Percentiles rank a stretch among this genome's conserved stretches.
Evolutionary conservation across 2,113 vertebrate species (phyloP).

Genomic region (Cnemophilus loriae): DNA sequence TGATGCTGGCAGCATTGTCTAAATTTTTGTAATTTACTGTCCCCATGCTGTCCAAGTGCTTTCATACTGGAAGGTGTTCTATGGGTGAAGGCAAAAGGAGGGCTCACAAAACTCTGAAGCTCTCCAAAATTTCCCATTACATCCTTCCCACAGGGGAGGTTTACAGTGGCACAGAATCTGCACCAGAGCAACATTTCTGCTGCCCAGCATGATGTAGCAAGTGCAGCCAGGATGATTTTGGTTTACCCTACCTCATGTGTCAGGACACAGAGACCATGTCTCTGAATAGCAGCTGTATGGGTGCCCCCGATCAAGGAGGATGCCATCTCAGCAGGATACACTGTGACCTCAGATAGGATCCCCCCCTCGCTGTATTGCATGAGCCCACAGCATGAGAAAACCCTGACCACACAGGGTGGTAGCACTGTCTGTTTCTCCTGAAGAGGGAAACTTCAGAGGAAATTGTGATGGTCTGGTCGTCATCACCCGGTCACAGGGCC

Average conservation of each 20-base stretch:
- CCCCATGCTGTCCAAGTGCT: not conserved
- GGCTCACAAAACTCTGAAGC: not conserved
- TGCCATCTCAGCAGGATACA: not conserved
- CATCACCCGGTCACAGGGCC: not conserved
- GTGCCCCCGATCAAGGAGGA: not conserved
- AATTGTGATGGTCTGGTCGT: not conserved
- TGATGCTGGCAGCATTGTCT: fast-evolving
- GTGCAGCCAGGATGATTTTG: not conserved
- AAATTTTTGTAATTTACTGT: not conserved
- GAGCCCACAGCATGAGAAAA: not conserved
- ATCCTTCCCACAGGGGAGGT: not conserved
- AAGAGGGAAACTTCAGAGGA: not conserved
- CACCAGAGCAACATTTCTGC: not conserved
- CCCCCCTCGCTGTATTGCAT: too few species aligned
- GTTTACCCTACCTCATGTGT: not conserved
- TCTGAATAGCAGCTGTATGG: not conserved
- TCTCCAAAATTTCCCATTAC: not conserved
- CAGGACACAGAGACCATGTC: not conserved
- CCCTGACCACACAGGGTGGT: not conserved
- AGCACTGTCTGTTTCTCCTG: not conserved
- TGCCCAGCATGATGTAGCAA: not conserved
- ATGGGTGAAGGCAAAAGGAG: not conserved
- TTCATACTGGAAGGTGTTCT: not conserved
- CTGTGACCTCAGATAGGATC: not conserved
- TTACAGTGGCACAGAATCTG: fast-evolving